Evolutionary conservation across 2,113 vertebrate species (phyloP).

Genomic region (Phycodurus eques): DNA sequence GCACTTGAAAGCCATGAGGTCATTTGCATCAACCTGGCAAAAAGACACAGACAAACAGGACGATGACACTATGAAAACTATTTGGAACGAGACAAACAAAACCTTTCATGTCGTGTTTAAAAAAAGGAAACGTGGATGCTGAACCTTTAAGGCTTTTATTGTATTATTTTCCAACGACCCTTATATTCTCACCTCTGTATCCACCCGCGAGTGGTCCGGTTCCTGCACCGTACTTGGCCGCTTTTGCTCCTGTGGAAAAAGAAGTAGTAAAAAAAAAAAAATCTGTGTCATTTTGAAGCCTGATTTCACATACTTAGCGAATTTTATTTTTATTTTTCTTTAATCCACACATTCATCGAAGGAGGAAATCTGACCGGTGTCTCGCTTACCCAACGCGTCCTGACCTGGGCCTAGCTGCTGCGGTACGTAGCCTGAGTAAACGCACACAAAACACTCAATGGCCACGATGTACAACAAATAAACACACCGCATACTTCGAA

Average conservation of each 20-base stretch:
- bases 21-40: conserved; percentile 43
- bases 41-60: conserved; percentile 10
- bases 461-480: neutral
- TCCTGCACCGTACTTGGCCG: conserved; percentile 58
- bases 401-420: conserved; percentile 51
- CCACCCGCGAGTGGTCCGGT: conserved; percentile 64
- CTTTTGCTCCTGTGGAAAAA: conserved; percentile 58
- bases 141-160: neutral
- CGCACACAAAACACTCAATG: conserved; percentile 3
- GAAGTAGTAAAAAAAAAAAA: conserved; percentile 11
- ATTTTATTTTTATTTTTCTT: too few relatives aligned
- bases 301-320: too few relatives aligned
- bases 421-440: conserved; percentile 49
- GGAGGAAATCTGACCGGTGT: neutral
- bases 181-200: conserved; percentile 65
- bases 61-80: neutral
- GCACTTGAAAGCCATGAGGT: conserved; percentile 25
- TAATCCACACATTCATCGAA: neutral
- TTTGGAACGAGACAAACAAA: neutral
- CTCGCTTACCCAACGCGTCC: conserved; percentile 51
- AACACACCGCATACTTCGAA: neutral
- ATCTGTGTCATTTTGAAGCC: neutral
- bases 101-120: neutral
- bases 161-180: neutral
- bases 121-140: neutral